Evolutionary conservation across 2,113 vertebrate genomes (phyloP), one percentile per base, ranked within the genome.

Genomic region (Python bivittatus): DNA sequence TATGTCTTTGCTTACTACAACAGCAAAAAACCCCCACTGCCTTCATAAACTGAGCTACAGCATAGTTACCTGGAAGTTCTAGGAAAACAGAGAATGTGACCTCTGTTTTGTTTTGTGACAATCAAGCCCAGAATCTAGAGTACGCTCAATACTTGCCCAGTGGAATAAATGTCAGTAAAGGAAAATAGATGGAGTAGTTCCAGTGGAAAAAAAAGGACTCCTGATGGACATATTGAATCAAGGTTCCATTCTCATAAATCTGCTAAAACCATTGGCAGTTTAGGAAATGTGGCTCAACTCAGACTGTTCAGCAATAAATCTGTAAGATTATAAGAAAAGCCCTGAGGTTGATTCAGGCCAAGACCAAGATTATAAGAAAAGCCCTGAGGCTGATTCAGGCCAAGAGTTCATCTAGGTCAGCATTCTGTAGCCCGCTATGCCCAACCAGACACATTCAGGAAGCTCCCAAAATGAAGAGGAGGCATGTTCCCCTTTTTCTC

Each of bases 41-140:
- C 15, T 22, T 42, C 38, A 72, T 22, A 23, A 13, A 29, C 44
- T n/a, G 58, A 20, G 11, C 60, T 48, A 6, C 25, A 11, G 4
- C 52, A 9, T 27, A 27, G 87, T 92, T 17, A 61, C 91, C 57
- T 92, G 79, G 25, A 90, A 93, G 33, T 25, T 38, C 88, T 38
- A 58, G 84, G 92, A 91, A 61, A 91, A 57, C 42, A 88, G 2
- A 53, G 29, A 48, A 48, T 1, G 20, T 88, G 86, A 92, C 64
- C 64, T 79, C 38, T 84, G 13, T 33, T 22, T n/a, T 60, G 38
- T 68, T 33, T 1, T 12, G 61, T 68, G 20, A n/a, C 42, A 54
- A 15, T 54, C 44, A 52, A 25, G 2, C 3, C 29, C 44, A 7
- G 8, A 22, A 27, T 68, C 27, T 44, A 3, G 17, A 12, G 23